Percentiles rank a stretch among this genome's conserved stretches.
Evolutionary conservation across 2,888 invertebrate species (phyloP).

Genomic region (Dasysyrphus albostriatus): DNA sequence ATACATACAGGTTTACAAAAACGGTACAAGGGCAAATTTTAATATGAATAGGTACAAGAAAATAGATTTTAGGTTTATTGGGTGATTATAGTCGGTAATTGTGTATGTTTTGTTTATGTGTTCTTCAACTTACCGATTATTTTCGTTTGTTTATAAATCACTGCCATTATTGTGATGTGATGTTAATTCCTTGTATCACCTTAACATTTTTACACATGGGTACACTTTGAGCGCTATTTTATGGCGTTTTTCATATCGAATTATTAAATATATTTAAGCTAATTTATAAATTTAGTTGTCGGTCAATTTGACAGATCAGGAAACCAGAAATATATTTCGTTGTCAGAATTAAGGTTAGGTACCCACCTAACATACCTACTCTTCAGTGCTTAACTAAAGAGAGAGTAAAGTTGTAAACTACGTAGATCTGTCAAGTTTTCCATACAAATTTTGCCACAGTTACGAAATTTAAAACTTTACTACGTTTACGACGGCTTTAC

Average conservation of each 20-base stretch:
- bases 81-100: slow-evolving; percentile 55
- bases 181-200: neutral
- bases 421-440: too few species aligned
- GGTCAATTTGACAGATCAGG: too few species aligned
- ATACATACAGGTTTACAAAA: slow-evolving; percentile 22
- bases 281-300: too few species aligned
- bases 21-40: slow-evolving; percentile 3
- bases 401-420: too few species aligned
- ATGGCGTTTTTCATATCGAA: neutral
- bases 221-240: neutral
- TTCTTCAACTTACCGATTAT: neutral
- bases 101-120: slow-evolving; percentile 16
- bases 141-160: slow-evolving; percentile 11
- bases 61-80: slow-evolving; percentile 33
- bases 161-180: slow-evolving; percentile 2
- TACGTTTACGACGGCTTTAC: too few species aligned
- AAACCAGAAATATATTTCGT: too few species aligned
- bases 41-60: slow-evolving; percentile 7
- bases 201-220: neutral
- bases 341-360: too few species aligned
- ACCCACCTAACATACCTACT: too few species aligned
- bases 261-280: neutral
- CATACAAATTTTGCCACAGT: too few species aligned
- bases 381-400: too few species aligned
- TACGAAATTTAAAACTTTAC: too few species aligned